phyloP scores from a whole-genome alignment of 2,797 vertebrate species.

The Poecilia wingei region DNA sequence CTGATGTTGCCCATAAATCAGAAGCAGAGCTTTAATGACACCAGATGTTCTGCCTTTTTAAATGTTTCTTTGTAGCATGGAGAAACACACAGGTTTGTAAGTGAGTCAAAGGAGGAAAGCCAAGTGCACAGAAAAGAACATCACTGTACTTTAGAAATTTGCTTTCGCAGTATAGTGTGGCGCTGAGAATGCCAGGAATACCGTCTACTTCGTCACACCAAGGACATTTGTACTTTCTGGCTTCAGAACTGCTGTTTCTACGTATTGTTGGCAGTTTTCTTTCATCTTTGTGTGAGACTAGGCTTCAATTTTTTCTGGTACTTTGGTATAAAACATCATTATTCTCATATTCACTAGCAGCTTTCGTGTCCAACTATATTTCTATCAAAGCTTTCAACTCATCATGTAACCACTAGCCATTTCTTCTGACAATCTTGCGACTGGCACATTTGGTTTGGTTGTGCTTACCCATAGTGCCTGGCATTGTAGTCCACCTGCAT shows the following conservation, averaged over 20 bases:
- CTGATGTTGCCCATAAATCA: not conserved
- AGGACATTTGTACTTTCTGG: no score
- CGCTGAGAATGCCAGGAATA: not conserved
- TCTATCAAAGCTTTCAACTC: no score
- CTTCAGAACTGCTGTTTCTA: no score
- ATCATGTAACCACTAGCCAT: no score
- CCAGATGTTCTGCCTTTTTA: not conserved
- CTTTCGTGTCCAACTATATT: no score
- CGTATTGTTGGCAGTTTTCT: no score
- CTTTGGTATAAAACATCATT: no score
- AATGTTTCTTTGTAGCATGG: not conserved
- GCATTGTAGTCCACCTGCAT: no score
- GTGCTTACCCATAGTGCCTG: no score
- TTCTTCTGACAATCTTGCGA: no score
- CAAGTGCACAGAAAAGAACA: not conserved
- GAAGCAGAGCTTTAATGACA: not conserved
- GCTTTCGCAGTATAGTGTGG: not conserved
- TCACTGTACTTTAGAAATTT: not conserved
- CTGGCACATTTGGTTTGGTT: no score
- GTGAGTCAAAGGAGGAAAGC: not conserved
- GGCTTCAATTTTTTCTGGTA: not conserved
- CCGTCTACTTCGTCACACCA: not conserved
- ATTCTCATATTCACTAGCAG: no score
- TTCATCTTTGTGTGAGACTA: not conserved
- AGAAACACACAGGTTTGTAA: not conserved